These are phyloP conservation scores for Podiceps cristatus DNA, from an alignment of 2,113 vertebrate species.

Conservation along the genomic window DNA sequence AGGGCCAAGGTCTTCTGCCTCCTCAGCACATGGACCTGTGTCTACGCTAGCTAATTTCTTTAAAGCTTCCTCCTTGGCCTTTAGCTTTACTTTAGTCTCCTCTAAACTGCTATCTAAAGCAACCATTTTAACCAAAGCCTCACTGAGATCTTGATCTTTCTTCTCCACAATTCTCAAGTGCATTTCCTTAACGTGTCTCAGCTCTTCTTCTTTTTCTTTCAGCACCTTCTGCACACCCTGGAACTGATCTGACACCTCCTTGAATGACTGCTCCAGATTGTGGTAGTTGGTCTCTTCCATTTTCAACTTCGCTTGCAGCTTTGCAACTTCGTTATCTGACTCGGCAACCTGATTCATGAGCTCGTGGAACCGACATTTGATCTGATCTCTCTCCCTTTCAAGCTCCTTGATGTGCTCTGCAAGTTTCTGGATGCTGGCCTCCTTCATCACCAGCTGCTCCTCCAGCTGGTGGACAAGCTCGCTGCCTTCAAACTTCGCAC, in stretches of 20 bases:
- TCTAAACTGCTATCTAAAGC: slow-evolving; percentile 88
- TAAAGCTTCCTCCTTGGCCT: slow-evolving; percentile 85
- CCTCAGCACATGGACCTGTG: slow-evolving; percentile 69
- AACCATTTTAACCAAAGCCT: slow-evolving; percentile 89
- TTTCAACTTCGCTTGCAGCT: slow-evolving; percentile 83
- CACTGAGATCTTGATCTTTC: slow-evolving; percentile 88
- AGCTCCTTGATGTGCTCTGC: slow-evolving; percentile 85
- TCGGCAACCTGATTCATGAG: slow-evolving; percentile 86
- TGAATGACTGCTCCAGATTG: slow-evolving; percentile 83
- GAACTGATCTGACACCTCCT: slow-evolving; percentile 86
- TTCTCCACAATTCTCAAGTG: slow-evolving; percentile 86
- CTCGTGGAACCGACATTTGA: slow-evolving; percentile 89
- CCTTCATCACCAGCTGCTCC: slow-evolving; percentile 83
- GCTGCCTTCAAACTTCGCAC: slow-evolving; percentile 77
- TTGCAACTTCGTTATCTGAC: slow-evolving; percentile 85
- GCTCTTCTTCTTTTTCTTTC: slow-evolving; percentile 89
- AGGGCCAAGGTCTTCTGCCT: slow-evolving; percentile 73
- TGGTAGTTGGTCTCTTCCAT: slow-evolving; percentile 86
- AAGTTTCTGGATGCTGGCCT: slow-evolving; percentile 82
- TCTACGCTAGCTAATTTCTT: slow-evolving; percentile 74
- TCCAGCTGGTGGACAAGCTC: slow-evolving; percentile 86
- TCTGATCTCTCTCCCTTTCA: slow-evolving; percentile 84
- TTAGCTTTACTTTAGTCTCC: slow-evolving; percentile 87
- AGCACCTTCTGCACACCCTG: slow-evolving; percentile 84
- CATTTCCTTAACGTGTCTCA: slow-evolving; percentile 84